These are phyloP conservation scores for Ciconia stormi DNA, from an alignment of 2,113 vertebrate genomes.

Conservation along the genomic window DNA sequence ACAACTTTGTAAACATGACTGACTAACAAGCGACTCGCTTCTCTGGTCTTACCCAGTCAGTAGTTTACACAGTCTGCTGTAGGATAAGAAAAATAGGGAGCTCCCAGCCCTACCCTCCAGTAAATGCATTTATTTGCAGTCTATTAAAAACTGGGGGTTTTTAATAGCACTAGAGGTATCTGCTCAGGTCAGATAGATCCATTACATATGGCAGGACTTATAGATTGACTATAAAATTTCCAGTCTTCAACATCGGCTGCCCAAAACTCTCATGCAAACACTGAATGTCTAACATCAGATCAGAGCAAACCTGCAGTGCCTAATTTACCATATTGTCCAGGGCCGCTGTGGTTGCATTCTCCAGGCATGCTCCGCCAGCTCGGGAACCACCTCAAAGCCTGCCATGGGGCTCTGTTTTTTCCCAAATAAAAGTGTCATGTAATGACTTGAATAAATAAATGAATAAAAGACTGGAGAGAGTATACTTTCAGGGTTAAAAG, in stretches of 20 bases:
- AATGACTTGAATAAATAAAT: too few relatives aligned
- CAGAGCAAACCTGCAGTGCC: background rate
- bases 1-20: background rate
- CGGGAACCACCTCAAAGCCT: background rate
- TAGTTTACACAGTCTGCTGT: background rate
- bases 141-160: background rate
- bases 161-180: background rate
- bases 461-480: background rate
- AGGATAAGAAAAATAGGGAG: background rate
- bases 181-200: background rate
- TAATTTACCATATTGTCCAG: background rate
- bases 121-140: background rate
- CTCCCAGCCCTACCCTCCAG: background rate
- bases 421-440: background rate
- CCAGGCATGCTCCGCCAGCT: background rate
- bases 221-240: background rate
- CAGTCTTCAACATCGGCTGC: background rate
- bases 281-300: background rate
- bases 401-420: background rate
- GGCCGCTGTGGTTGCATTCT: background rate
- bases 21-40: background rate
- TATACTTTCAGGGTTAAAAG: background rate
- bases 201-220: background rate
- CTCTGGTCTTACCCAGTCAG: background rate
- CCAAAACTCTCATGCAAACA: background rate